These are phyloP conservation scores for Struthidea cinerea DNA, from an alignment of 2,113 vertebrate genomes.

Conservation along the genomic window DNA sequence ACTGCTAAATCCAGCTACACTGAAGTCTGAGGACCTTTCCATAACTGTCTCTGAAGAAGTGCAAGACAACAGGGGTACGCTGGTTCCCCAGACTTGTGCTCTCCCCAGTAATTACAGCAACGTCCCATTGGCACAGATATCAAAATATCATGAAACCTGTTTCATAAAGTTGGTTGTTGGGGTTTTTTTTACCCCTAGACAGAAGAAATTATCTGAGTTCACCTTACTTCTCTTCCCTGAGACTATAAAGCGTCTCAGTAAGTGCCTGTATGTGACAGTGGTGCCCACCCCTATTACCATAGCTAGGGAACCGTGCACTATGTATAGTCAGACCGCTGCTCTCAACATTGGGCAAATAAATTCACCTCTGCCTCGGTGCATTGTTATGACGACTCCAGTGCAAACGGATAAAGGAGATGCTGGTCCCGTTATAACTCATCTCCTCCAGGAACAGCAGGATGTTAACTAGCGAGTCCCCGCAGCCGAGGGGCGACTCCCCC, in stretches of 20 bases:
- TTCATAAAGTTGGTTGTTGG: neutral
- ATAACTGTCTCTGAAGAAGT: constrained; percentile 70
- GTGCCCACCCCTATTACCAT: constrained; percentile 28
- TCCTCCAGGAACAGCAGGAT: constrained; percentile 72
- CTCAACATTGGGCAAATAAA: constrained; percentile 61
- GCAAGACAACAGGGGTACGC: constrained; percentile 34
- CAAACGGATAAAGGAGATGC: constrained; percentile 70
- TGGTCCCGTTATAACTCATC: constrained; percentile 81
- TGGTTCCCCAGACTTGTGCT: neutral
- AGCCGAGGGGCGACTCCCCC: constrained; percentile 63
- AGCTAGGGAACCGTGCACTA: neutral
- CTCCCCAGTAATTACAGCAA: neutral
- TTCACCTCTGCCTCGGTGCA: constrained; percentile 83
- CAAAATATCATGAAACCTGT: neutral
- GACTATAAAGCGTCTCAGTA: neutral
- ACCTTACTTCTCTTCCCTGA: neutral
- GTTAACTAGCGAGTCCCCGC: constrained; percentile 69
- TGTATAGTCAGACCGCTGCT: neutral
- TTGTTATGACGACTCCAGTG: constrained; percentile 79
- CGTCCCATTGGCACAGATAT: neutral
- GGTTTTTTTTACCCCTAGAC: neutral
- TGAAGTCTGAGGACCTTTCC: constrained; percentile 70
- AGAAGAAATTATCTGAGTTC: neutral
- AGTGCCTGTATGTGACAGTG: constrained; percentile 41
- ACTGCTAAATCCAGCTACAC: constrained; percentile 71